Base-by-base conservation (phyloP, 2,888 invertebrate species). In the Xestia xanthographa region DNA sequence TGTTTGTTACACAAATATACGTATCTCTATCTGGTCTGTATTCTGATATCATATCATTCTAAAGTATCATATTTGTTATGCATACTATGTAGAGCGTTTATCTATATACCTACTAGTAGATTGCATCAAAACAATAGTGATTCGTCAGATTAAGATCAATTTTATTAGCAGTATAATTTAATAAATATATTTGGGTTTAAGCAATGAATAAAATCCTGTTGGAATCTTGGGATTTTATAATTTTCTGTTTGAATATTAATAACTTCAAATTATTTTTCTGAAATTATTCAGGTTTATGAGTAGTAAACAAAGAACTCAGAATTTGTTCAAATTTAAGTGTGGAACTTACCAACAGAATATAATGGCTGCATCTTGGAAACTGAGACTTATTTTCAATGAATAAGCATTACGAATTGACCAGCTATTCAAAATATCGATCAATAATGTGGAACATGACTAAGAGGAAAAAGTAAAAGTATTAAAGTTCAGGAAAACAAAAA, bases 271-370 rank as follows among this genome's bases (percentile, higher is more conserved):
- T 22, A n/a, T 34, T 50, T 34, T 22, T 14, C 5, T 26, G 1
- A 1, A 22, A 53, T 53, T 14, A 60, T 60, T 22, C 12, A 50
- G 12, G 11, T 41, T 29, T 11, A 41, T 22, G 11, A 43, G 12
- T 22, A 53, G 29, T 34, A 69, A 0, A 79, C 79, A 79, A 79
- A 80, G 83, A 77, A 76, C 0, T 56, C 34, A 26, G 14, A 45
- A 50, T 9, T 34, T 60, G 14, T 50, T 70, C 8, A 45, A 20
- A n/a, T 58, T 48, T 2, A 34, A 20, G 2, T 34, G 14, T 1
- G n/a, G 5, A 65, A 83, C 90, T 88, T 75, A 90, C 90, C 90
- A 77, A 90, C 90, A 75, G 89, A 88, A 86, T 87, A 89, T 53
- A 90, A 60, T 17, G 90, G 90, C 85, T 90, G 90, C 90, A 90